These are phyloP conservation scores for Leptinotarsa peninsularis DNA, from an alignment of 2,888 invertebrate genomes.

Conservation along the genomic window DNA sequence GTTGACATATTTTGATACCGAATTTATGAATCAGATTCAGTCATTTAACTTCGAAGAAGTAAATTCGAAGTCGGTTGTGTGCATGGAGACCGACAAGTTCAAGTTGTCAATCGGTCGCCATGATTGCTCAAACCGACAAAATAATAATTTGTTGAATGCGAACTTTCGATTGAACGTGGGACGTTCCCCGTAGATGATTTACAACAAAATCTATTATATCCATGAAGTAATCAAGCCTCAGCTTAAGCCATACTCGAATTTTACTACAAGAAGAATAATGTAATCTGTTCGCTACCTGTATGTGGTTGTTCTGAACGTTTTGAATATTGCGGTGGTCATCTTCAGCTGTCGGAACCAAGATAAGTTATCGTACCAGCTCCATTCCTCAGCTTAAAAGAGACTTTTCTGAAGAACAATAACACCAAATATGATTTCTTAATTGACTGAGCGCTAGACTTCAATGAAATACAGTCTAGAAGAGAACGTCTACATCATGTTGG, in stretches of 20 bases:
- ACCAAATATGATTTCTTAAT: too few relatives aligned
- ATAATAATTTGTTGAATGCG: neutral
- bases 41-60: neutral
- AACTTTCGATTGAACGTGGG: neutral
- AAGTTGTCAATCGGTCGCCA: neutral
- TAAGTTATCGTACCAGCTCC: too few relatives aligned
- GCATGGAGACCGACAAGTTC: neutral
- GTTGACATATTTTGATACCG: conserved; percentile 67
- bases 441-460: too few relatives aligned
- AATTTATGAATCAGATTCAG: conserved; percentile 53
- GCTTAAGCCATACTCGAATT: neutral
- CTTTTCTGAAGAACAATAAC: too few relatives aligned
- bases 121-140: neutral
- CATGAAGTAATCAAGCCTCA: neutral
- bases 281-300: too few relatives aligned
- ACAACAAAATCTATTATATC: neutral
- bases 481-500: too few relatives aligned
- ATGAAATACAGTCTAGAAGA: too few relatives aligned
- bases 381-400: too few relatives aligned
- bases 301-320: too few relatives aligned
- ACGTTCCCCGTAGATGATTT: neutral
- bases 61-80: neutral
- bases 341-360: too few relatives aligned
- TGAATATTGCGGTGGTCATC: too few relatives aligned
- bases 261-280: too few relatives aligned